Conservation (phyloP, 2,797 vertebrate genomes). For the Bucorvus abyssinicus region DNA sequence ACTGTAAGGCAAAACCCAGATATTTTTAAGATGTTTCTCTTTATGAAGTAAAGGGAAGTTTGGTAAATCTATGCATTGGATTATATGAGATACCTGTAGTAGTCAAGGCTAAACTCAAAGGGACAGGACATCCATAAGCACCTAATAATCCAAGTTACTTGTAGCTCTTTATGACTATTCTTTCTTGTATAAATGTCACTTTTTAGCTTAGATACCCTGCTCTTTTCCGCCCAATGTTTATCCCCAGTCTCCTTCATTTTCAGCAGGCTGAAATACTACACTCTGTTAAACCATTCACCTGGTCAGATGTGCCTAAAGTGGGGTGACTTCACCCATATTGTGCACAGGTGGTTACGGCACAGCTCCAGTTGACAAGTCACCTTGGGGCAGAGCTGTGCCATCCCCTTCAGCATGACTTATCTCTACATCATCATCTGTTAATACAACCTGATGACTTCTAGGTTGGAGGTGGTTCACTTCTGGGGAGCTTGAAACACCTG, state of each 20-base stretch:
- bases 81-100: not conserved
- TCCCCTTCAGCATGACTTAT: rapidly evolving
- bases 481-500: not conserved
- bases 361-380: not conserved
- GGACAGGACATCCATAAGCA: not conserved
- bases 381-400: not conserved
- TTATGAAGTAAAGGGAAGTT: not conserved
- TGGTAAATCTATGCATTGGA: rapidly evolving
- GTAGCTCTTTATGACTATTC: not conserved
- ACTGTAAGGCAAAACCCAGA: not conserved
- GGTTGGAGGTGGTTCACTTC: not conserved
- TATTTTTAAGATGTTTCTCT: not conserved
- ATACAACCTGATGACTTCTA: not conserved
- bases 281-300: not conserved
- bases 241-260: not conserved
- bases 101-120: not conserved
- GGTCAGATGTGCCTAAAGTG: rapidly evolving
- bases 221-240: not conserved
- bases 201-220: not conserved
- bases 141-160: not conserved
- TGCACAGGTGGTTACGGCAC: not conserved
- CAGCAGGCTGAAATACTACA: rapidly evolving
- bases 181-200: not conserved
- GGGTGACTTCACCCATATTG: not conserved
- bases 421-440: not conserved